These are phyloP conservation scores for Dyspetes luteomarginatus DNA, from an alignment of 2,888 invertebrate genomes.

Conservation along the genomic window DNA sequence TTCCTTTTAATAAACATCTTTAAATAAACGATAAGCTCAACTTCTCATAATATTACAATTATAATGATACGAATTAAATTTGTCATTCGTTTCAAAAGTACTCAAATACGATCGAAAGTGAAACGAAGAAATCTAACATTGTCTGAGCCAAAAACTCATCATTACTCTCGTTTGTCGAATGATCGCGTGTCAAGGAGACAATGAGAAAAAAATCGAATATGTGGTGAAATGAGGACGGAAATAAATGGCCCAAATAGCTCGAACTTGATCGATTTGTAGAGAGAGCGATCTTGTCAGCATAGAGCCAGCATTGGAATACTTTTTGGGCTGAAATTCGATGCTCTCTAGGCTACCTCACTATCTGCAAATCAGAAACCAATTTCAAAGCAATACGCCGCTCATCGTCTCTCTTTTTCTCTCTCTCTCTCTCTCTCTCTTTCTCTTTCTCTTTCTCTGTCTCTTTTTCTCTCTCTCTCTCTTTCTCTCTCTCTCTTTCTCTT, in stretches of 20 bases:
- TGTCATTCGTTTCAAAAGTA: too few relatives aligned
- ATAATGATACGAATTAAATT: too few relatives aligned
- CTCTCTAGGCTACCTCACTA: conserved; percentile 73
- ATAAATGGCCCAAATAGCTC: conserved; percentile 69
- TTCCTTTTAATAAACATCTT: too few relatives aligned
- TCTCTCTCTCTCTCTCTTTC: conserved; percentile 76
- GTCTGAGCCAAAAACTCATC: neutral
- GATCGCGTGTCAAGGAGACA: conserved; percentile 51
- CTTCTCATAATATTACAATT: too few relatives aligned
- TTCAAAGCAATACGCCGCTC: conserved; percentile 81
- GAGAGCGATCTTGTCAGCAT: conserved; percentile 60
- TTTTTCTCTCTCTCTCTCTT: conserved; percentile 58
- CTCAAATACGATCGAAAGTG: neutral
- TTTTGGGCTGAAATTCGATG: conserved; percentile 56
- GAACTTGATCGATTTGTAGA: conserved; percentile 53
- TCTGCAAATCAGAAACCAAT: conserved; percentile 82
- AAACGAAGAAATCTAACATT: neutral
- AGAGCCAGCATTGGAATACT: conserved; percentile 51
- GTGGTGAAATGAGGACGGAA: conserved; percentile 40
- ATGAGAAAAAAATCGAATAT: conserved; percentile 46
- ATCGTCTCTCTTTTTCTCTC: conserved; percentile 78
- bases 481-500: conserved; percentile 62
- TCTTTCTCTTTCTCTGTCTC: conserved; percentile 75
- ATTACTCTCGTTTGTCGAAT: neutral
- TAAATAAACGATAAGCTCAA: too few relatives aligned